Evolutionary conservation across 2,888 invertebrate species (phyloP).

Genomic region (Notodonta ziczac): DNA sequence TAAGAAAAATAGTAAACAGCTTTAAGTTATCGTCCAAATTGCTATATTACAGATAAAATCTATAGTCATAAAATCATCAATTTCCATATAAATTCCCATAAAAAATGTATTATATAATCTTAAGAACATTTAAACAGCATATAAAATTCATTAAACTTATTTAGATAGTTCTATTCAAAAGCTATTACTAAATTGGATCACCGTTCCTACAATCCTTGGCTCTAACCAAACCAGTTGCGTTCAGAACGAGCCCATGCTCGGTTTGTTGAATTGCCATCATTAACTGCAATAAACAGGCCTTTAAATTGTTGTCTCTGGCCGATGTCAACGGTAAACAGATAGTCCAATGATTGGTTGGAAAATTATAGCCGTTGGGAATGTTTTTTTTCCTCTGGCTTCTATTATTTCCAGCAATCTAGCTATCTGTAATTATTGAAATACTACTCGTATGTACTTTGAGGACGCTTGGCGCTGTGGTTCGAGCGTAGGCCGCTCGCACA

Average conservation of each 20-base stretch:
- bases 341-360: background rate
- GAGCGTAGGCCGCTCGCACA: too few species aligned
- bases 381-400: background rate
- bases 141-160: background rate
- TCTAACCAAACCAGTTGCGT: slow-evolving; percentile 2
- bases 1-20: too few species aligned
- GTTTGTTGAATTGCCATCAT: slow-evolving; percentile 12
- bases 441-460: too few species aligned
- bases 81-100: background rate
- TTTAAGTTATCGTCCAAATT: too few species aligned
- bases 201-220: background rate
- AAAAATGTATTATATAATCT: background rate
- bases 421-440: background rate
- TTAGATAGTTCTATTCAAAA: background rate
- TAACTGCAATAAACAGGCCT: slow-evolving; percentile 13
- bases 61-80: too few species aligned
- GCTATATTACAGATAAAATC: too few species aligned
- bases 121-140: background rate
- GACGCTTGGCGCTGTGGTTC: too few species aligned
- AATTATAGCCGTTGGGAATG: background rate
- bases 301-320: slow-evolving; percentile 21
- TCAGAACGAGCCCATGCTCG: background rate
- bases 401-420: background rate
- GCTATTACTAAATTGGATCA: background rate
- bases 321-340: slow-evolving; percentile 15